phyloP scores from a whole-genome alignment of 2,113 vertebrate genomes.

The Amazona vittata region DNA sequence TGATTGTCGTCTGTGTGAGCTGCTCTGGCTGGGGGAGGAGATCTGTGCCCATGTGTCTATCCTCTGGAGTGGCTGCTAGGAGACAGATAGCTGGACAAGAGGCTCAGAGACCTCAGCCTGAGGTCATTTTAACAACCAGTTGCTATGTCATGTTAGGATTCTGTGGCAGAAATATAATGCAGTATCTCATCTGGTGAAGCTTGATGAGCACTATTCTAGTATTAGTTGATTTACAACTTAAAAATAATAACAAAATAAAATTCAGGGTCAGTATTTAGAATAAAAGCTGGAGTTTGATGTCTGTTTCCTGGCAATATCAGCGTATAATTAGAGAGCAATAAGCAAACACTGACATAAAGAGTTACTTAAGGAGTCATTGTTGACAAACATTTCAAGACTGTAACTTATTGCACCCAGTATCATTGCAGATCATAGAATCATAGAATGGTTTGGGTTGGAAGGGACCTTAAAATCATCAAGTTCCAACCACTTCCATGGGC shows the following conservation, averaged over 20 bases:
- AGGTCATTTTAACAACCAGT: conserved; percentile 65
- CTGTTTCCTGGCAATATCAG: neutral
- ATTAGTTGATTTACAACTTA: neutral
- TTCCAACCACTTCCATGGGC: neutral
- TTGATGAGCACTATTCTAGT: neutral
- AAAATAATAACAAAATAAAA: neutral
- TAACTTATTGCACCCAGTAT: neutral
- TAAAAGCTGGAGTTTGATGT: neutral
- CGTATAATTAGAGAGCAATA: neutral
- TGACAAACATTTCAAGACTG: neutral
- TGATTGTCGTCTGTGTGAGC: conserved; percentile 82
- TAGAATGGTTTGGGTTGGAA: neutral
- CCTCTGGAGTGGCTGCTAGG: conserved; percentile 88
- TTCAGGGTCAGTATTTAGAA: neutral
- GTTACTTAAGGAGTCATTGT: neutral
- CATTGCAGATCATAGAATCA: neutral
- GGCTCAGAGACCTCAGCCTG: neutral
- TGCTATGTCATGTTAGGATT: neutral
- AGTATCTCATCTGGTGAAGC: neutral
- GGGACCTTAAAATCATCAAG: neutral
- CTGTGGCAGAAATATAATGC: neutral
- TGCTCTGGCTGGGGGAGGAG: conserved; percentile 82
- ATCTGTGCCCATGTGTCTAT: conserved; percentile 65
- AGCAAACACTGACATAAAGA: neutral
- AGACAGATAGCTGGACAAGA: conserved; percentile 45